Percentiles rank a stretch among this genome's conserved stretches.
Evolutionary conservation across 1,140 invertebrate species (phyloP).

Genomic region (Triops longicaudatus): DNA sequence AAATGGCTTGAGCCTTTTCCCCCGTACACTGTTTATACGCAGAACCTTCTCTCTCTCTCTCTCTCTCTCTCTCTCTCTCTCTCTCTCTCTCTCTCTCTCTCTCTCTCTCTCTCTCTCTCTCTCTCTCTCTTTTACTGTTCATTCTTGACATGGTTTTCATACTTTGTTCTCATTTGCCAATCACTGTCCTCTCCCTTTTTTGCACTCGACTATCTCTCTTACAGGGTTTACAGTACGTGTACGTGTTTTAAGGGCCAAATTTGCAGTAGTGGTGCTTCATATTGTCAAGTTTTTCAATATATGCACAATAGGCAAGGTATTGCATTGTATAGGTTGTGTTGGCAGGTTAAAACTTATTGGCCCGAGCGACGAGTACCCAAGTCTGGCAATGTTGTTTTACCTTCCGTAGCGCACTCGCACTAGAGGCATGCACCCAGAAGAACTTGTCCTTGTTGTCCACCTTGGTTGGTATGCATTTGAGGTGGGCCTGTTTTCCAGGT

Average conservation of each 20-base stretch:
- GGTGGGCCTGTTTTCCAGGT: background rate
- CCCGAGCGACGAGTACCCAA: no score
- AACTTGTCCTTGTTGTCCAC: slow-evolving; percentile 7
- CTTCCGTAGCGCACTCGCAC: no score
- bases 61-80: background rate
- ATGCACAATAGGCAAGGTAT: no score
- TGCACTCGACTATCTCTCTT: no score
- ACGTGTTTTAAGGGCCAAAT: no score
- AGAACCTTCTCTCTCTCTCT: background rate
- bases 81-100: background rate
- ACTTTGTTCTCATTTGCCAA: background rate
- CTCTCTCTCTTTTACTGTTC: background rate
- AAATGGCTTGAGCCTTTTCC: background rate
- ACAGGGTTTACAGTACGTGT: no score
- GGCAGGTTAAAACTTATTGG: no score
- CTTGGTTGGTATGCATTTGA: slow-evolving; percentile 12
- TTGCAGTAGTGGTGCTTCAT: no score
- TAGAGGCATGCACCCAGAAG: no score
- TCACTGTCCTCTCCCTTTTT: background rate
- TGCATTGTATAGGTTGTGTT: no score
- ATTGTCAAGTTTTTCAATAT: no score
- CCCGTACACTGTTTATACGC: background rate
- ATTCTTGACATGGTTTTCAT: background rate
- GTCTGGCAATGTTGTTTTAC: no score
- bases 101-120: background rate